Evolutionary conservation across 1,140 invertebrate species (phyloP), one percentile per base, ranked within the genome.

Genomic region (Calliopsis andreniformis): DNA sequence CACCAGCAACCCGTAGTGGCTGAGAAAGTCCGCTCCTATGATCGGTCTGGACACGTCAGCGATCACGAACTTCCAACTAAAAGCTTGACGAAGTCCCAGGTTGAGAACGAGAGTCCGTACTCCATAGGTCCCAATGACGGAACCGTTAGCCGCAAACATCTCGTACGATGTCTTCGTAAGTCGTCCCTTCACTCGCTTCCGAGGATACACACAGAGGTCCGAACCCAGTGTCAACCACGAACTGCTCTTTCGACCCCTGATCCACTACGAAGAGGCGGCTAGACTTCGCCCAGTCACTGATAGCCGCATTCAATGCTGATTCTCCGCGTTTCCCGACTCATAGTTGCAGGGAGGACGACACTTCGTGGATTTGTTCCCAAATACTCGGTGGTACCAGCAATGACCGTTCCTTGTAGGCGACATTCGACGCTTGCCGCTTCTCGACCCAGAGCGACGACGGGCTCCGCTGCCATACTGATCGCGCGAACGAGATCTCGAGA

Each of bases 161-260:
- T 63, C 23, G n/a, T 63, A 63, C 20, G 61, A 8, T 0, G 23
- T 16, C 42, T 63, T 47, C 16, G 5, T 16, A 12, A 16, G 10
- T 45, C 28, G 10, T 16, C 16, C 39, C 16, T 55, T 35, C 1
- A 67, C 6, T 0, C 14, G 16, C 2, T n/a, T 18, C 5, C 55
- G 67, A 18, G 55, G 53, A 5, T 45, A 70, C 12, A 59, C 67
- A 12, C 43, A 59, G 2, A 35, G 30, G 43, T 70, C 67, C 14
- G 43, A 28, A 6, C 43, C 43, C 0, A n/a, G 55, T 59, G 7
- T 69, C 39, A 1, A 69, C 28, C 8, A 69, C 8, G 12, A 45
- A 69, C 16, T 32, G 1, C 8, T 16, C 28, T n/a, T 45, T 58
- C 0, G 42, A 47, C 1, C 1, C 18, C 1, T 8, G 25, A 35